Conservation (phyloP, 2,888 invertebrate genomes). For the Phyllotreta cruciferae region DNA sequence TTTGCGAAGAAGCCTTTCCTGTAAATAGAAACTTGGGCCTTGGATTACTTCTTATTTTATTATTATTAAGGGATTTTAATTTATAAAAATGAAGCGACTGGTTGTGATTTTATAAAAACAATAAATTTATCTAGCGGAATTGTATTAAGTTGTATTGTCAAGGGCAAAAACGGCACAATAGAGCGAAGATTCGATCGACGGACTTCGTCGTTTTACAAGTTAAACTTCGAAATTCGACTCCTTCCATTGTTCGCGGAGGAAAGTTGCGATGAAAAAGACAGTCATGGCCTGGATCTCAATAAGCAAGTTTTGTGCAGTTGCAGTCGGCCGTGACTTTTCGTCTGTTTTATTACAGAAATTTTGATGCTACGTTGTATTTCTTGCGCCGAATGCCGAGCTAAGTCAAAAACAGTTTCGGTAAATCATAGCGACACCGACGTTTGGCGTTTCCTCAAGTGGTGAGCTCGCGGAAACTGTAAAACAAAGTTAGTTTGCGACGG, state of each 20-base stretch:
- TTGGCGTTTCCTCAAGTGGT: conserved; percentile 27
- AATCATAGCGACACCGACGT: conserved; percentile 44
- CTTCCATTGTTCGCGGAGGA: conserved; percentile 37
- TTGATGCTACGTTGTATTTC: conserved; percentile 36
- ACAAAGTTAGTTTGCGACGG: conserved; percentile 3
- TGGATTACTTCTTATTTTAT: too few relatives aligned
- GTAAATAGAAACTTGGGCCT: too few relatives aligned
- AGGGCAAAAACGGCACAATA: conserved; percentile 25
- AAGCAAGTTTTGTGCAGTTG: conserved; percentile 44
- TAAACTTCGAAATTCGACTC: conserved; percentile 41
- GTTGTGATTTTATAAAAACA: too few relatives aligned
- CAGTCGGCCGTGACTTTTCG: conserved; percentile 37
- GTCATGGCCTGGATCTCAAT: conserved; percentile 45
- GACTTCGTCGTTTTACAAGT: conserved; percentile 34
- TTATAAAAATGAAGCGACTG: too few relatives aligned
- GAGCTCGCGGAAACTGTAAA: conserved; percentile 10
- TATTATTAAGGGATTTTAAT: too few relatives aligned
- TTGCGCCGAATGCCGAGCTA: conserved; percentile 33
- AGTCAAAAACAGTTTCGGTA: conserved; percentile 46
- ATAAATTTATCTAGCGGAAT: not conserved
- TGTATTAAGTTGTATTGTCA: conserved; percentile 15
- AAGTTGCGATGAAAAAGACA: conserved; percentile 32
- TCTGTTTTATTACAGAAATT: conserved; percentile 33
- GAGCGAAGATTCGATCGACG: conserved; percentile 17
- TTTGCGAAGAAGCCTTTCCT: too few relatives aligned